phyloP scores from a whole-genome alignment of 2,888 invertebrate genomes.

The Cephus runcator region DNA sequence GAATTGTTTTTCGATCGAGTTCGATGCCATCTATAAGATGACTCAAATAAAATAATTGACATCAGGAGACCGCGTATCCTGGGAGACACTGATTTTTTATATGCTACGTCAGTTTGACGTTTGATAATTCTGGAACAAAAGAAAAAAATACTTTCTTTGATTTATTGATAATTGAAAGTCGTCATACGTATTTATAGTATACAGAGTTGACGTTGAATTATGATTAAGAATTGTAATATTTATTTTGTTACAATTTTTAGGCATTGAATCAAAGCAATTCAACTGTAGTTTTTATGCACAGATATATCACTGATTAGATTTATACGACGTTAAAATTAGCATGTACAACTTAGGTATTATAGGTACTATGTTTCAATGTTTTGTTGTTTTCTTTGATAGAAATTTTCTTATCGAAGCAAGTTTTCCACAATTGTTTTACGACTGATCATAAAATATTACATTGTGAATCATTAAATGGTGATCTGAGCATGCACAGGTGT shows the following conservation, averaged over 20 bases:
- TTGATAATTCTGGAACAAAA: not conserved
- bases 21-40: not conserved
- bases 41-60: not conserved
- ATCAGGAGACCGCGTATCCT: not conserved
- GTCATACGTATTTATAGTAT: not conserved
- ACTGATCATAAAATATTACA: not conserved
- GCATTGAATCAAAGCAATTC: not conserved
- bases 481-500: not conserved
- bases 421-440: not conserved
- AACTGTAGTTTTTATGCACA: not conserved
- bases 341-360: too few species aligned
- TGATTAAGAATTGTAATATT: not conserved
- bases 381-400: not conserved
- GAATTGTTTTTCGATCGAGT: not conserved
- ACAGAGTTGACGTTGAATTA: not conserved
- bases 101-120: not conserved
- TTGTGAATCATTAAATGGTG: not conserved
- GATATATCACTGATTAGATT: not conserved
- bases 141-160: not conserved
- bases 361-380: too few species aligned
- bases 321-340: not conserved
- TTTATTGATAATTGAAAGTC: not conserved
- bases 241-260: not conserved
- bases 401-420: not conserved
- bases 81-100: not conserved